phyloP scores from a whole-genome alignment of 2,888 invertebrate genomes.

The Blastobasis lacticolella region DNA sequence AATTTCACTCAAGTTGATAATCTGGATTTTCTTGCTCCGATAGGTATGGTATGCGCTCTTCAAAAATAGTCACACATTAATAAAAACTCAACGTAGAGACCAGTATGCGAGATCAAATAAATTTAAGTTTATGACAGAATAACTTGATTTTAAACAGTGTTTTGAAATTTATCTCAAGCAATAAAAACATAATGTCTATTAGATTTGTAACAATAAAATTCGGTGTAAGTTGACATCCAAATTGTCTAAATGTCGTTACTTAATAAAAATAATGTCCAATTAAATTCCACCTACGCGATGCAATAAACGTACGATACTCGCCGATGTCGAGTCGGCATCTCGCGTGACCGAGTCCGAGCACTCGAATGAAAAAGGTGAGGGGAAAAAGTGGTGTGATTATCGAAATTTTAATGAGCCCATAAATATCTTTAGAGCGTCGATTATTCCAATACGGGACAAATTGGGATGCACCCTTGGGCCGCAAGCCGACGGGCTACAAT shows the following conservation, averaged over 20 bases:
- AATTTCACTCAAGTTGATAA: no score
- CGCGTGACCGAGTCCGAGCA: conserved; percentile 8
- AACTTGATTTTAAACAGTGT: not conserved
- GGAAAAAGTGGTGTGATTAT: conserved; percentile 47
- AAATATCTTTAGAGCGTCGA: conserved; percentile 56
- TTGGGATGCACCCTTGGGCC: conserved; percentile 54
- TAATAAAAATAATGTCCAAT: conserved; percentile 48
- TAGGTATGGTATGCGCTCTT: no score
- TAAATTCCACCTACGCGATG: conserved; percentile 50
- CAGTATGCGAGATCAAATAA: no score
- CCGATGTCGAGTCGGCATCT: conserved; percentile 8
- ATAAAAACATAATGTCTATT: conserved; percentile 23
- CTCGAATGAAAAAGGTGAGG: conserved; percentile 21
- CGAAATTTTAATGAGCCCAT: conserved; percentile 65
- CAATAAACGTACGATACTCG: conserved; percentile 27
- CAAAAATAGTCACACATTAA: no score
- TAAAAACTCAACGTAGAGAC: no score
- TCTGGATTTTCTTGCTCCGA: no score
- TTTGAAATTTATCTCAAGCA: conserved; percentile 1
- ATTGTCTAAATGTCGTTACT: conserved; percentile 28
- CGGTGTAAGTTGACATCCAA: conserved; percentile 17
- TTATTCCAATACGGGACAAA: conserved; percentile 64
- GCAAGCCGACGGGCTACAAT: conserved; percentile 41
- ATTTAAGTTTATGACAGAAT: no score
- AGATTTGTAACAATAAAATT: conserved; percentile 37